Conservation (phyloP, 2,113 vertebrate genomes). For the Oryzias woworae region DNA sequence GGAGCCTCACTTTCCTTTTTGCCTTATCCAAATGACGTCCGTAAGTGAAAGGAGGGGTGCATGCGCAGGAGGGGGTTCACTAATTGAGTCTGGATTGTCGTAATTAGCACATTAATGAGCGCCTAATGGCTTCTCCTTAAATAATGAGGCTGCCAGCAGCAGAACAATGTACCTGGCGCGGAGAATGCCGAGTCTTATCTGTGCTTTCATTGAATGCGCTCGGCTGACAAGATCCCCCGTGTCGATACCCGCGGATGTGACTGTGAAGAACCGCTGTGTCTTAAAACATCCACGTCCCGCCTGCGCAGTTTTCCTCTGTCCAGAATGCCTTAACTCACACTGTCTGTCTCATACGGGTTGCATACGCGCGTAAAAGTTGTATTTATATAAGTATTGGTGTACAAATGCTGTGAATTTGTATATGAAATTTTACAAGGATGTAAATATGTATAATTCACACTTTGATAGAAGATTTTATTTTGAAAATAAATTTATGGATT, state of each 20-base stretch:
- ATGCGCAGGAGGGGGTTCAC: not conserved
- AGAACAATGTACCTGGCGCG: constrained; percentile 63
- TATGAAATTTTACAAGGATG: constrained; percentile 88
- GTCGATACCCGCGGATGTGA: constrained; percentile 15
- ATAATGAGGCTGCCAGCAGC: constrained; percentile 56
- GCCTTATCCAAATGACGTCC: constrained; percentile 54
- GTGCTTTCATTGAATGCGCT: constrained; percentile 41
- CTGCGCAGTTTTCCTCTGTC: constrained; percentile 13
- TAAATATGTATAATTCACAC: constrained; percentile 90
- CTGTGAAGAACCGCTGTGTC: constrained; percentile 55
- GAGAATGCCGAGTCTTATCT: constrained; percentile 59
- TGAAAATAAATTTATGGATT: constrained; percentile 85
- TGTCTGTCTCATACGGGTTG: constrained; percentile 88
- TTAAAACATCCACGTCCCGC: constrained; percentile 39
- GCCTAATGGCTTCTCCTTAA: constrained; percentile 61
- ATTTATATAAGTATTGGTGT: constrained; percentile 96
- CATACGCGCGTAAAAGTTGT: constrained; percentile 72
- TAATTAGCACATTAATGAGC: constrained; percentile 69
- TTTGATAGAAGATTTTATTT: constrained; percentile 93
- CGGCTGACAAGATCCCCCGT: constrained; percentile 43
- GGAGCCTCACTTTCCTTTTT: constrained; percentile 20
- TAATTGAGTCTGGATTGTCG: constrained; percentile 59
- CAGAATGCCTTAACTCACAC: constrained; percentile 49
- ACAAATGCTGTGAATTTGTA: constrained; percentile 86
- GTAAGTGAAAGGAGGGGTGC: not conserved